Conservation (phyloP, 1,140 invertebrate species). For the Trachymyrmex cornetzi region DNA sequence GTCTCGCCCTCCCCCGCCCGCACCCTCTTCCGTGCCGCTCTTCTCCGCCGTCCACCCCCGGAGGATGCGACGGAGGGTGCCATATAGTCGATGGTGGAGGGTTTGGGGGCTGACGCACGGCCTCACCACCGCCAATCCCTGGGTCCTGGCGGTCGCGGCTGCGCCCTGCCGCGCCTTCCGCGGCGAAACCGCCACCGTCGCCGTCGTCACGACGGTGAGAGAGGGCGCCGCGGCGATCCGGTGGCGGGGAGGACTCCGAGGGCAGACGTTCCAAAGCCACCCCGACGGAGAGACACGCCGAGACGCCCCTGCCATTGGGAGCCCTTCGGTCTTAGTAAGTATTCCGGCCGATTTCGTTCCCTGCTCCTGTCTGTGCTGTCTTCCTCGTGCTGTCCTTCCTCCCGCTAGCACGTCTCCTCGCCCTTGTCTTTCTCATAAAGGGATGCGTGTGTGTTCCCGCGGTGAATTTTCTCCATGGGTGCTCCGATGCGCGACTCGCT, state of each 20-base stretch:
- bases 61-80: conserved; percentile 61
- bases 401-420: background rate
- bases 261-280: conserved; percentile 87
- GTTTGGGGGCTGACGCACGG: conserved; percentile 79
- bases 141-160: conserved; percentile 78
- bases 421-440: background rate
- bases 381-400: background rate
- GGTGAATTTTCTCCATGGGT: background rate
- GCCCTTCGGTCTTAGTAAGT: conserved; percentile 86
- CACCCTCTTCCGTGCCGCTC: conserved; percentile 14
- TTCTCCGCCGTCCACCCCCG: conserved; percentile 34
- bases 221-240: conserved; percentile 73
- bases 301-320: conserved; percentile 86
- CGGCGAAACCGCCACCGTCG: conserved; percentile 67
- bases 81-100: conserved; percentile 73
- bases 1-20: conserved; percentile 64
- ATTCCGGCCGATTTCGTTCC: conserved; percentile 63
- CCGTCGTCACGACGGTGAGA: conserved; percentile 71
- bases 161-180: conserved; percentile 72
- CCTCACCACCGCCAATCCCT: conserved; percentile 79
- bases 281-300: conserved; percentile 86
- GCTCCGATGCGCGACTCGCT: background rate
- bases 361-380: background rate
- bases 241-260: conserved; percentile 88
- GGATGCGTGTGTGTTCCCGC: background rate